Evolutionary conservation across 2,888 invertebrate species (phyloP).

Genomic region (Hirtodrosophila cameraria): DNA sequence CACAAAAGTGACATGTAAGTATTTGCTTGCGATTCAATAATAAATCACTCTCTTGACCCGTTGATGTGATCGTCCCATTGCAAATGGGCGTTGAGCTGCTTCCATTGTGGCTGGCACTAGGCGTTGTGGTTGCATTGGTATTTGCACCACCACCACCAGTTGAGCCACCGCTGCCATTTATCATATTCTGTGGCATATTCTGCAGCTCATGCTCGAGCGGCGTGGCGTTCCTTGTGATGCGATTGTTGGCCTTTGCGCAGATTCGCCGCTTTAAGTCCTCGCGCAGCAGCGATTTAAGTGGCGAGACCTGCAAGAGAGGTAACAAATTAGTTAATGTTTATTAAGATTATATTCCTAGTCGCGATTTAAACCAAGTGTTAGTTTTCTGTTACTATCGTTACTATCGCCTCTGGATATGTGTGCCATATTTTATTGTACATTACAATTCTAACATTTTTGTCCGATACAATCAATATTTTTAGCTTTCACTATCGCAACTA

Average conservation of each 20-base stretch:
- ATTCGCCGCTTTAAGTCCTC: conserved; percentile 93
- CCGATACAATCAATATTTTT: too few relatives aligned
- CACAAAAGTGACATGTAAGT: conserved; percentile 94
- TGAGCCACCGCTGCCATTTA: conserved; percentile 51
- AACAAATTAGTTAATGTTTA: neutral
- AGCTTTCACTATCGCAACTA: too few relatives aligned
- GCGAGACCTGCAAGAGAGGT: conserved; percentile 86
- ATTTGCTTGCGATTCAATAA: conserved; percentile 84
- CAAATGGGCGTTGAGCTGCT: conserved; percentile 85
- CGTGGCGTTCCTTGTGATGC: conserved; percentile 83
- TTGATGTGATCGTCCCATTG: conserved; percentile 89
- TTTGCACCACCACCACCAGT: conserved; percentile 11
- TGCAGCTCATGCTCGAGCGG: conserved; percentile 73
- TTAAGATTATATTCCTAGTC: too few relatives aligned
- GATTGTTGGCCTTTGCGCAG: conserved; percentile 88
- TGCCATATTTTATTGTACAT: too few relatives aligned
- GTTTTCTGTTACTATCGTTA: too few relatives aligned
- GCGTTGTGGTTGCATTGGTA: conserved; percentile 13
- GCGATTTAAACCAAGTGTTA: too few relatives aligned
- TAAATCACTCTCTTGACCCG: conserved; percentile 86
- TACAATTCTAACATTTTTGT: too few relatives aligned
- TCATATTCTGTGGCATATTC: conserved; percentile 64
- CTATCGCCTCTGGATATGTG: too few relatives aligned
- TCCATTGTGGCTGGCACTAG: conserved; percentile 56
- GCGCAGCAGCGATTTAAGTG: conserved; percentile 92